Evolutionary conservation across 1,140 invertebrate genomes (phyloP), one percentile per base, ranked within the genome.

Genomic region (Penaeus indicus): DNA sequence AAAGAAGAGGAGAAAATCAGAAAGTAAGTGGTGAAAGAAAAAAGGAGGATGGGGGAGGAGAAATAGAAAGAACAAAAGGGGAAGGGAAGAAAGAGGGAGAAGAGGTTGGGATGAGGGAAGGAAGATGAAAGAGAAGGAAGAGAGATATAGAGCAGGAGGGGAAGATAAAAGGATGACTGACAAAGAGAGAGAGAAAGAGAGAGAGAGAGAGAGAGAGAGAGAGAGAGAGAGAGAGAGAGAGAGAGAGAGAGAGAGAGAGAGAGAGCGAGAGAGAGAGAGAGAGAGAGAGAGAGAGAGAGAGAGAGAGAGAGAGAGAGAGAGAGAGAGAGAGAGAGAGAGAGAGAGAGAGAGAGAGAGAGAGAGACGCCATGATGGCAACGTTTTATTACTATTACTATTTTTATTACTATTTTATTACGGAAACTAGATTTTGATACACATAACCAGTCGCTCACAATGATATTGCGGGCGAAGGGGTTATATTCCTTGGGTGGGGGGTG

Each of bases 71-170:
- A 27, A 22, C 21, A 16, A 42, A 22, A 18, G 18, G 11, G 25
- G 8, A 42, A 42, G 25, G 25, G n/a, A 22, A 78, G 32, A 78
- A n/a, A 78, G 16, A 63, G 13, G 3, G 38, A 21, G 54, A 83
- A 1, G 62, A 60, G 61, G 80, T 54, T 16, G 61, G 80, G 61
- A 54, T 19, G 80, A 82, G 80, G 61, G 38, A 82, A 54, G 61
- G 80, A 82, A 54, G 61, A 54, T 54, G 80, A 82, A 54, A 82
- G 80, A 82, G 80, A 82, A 54, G 61, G 80, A 82, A 54, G 61
- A 54, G 61, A 54, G 61, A 54, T 13, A 60, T 19, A 54, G 61
- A 60, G 61, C 13, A 82, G 62, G 61, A 42, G 61, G 38, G 60
- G 80, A 82, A 13, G 61, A 54, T 47, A 54, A 82, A 54, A 82